Conservation (phyloP, 2,113 vertebrate genomes). For the Anoplopoma fimbria region DNA sequence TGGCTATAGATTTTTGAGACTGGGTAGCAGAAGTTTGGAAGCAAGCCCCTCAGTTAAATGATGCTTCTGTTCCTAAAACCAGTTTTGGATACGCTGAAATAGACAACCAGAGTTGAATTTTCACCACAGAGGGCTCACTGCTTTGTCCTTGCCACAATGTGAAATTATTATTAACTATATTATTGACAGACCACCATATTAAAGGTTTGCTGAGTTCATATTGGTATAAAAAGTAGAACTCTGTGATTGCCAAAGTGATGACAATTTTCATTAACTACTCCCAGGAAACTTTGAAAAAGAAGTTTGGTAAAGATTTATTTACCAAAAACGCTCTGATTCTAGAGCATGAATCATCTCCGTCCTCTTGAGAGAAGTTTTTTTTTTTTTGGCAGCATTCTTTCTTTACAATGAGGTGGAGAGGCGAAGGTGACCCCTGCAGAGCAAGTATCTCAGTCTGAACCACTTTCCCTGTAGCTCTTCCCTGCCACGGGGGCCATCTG, state of each 20-base stretch:
- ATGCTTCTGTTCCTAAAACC: slow-evolving; percentile 13
- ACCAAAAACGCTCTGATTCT: slow-evolving; percentile 15
- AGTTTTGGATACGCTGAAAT: slow-evolving; percentile 14
- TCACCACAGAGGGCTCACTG: not conserved
- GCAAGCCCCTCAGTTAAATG: not conserved
- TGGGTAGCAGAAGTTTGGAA: slow-evolving; percentile 5
- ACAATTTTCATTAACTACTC: not conserved
- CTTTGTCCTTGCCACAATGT: slow-evolving; percentile 7
- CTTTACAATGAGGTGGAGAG: slow-evolving; percentile 54
- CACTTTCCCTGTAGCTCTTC: slow-evolving; percentile 72
- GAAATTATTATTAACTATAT: not conserved
- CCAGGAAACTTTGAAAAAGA: not conserved
- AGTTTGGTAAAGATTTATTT: slow-evolving; percentile 19
- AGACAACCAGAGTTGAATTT: not conserved
- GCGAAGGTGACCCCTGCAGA: slow-evolving; percentile 79
- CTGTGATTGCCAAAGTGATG: not conserved
- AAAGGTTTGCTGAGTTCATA: not conserved
- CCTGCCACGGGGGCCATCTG: slow-evolving; percentile 67
- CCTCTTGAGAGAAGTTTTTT: slow-evolving; percentile 13
- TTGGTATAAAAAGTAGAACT: not conserved
- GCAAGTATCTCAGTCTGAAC: slow-evolving; percentile 69
- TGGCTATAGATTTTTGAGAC: slow-evolving; percentile 11
- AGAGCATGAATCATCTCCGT: slow-evolving; percentile 1
- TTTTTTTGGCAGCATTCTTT: slow-evolving; percentile 51
- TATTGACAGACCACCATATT: not conserved